Percentiles rank a stretch among this genome's conserved stretches.
These are phyloP conservation scores for Pseudocheirus occidentalis DNA, from an alignment of 2,797 vertebrate species.

Conservation along the genomic window DNA sequence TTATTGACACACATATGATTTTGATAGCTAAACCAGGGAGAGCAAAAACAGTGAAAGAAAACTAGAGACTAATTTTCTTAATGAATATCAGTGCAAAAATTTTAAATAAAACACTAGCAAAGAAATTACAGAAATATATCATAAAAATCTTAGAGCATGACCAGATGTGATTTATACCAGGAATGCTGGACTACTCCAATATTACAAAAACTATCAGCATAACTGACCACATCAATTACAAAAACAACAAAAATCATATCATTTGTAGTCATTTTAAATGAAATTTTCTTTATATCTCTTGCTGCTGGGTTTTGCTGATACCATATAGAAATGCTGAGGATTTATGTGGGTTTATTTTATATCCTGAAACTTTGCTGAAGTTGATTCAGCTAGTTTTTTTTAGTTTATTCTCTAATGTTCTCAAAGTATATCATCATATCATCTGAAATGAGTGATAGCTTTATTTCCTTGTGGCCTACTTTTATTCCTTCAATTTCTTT, in stretches of 20 bases:
- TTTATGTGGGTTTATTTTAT: neutral
- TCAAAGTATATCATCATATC: neutral
- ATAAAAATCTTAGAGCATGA: neutral
- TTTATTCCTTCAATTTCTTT: neutral
- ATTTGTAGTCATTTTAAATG: neutral
- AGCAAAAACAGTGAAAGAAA: too few species aligned
- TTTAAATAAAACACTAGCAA: too few species aligned
- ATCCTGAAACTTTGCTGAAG: neutral
- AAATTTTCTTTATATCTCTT: neutral
- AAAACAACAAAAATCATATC: neutral
- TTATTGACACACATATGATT: too few species aligned
- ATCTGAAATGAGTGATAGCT: neutral
- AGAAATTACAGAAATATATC: neutral
- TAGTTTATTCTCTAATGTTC: neutral
- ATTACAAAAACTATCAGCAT: neutral
- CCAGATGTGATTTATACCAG: neutral
- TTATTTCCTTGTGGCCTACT: neutral
- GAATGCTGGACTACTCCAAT: neutral
- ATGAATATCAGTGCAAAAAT: too few species aligned
- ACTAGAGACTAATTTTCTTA: too few species aligned
- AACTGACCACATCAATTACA: neutral
- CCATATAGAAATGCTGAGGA: neutral
- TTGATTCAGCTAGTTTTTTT: neutral
- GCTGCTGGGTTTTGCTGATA: neutral
- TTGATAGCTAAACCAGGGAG: too few species aligned